These are phyloP conservation scores for Melipona beecheii DNA, from an alignment of 2,888 invertebrate genomes.

Conservation along the genomic window DNA sequence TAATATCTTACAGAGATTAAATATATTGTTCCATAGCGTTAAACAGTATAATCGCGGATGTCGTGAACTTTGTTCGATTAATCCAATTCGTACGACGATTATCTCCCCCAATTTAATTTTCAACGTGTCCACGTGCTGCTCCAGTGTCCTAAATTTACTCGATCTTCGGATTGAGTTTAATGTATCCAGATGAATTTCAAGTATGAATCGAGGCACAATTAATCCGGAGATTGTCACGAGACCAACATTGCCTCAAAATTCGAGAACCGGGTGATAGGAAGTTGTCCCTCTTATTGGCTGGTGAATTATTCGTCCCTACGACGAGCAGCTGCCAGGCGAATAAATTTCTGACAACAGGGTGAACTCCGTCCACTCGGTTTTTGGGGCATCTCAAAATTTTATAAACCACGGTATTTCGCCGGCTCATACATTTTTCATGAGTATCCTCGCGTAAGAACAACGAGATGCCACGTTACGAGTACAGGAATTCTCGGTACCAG, in stretches of 20 bases:
- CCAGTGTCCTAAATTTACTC: neutral
- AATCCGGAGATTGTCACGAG: neutral
- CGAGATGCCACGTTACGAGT: conserved; percentile 2
- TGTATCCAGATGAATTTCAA: neutral
- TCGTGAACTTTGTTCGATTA: too few relatives aligned
- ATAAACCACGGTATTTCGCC: neutral
- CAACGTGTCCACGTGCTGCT: neutral
- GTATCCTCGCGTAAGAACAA: neutral
- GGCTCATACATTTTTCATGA: conserved; percentile 46
- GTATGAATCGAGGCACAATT: neutral
- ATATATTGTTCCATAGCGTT: too few relatives aligned
- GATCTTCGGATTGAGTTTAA: neutral
- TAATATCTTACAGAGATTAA: too few relatives aligned
- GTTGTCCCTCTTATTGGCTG: neutral
- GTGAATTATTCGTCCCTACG: conserved; percentile 15
- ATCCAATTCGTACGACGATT: too few relatives aligned
- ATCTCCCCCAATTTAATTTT: neutral
- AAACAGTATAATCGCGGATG: too few relatives aligned
- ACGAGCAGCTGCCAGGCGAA: neutral
- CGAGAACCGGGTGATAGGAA: too few relatives aligned
- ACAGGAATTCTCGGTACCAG: conserved; percentile 25
- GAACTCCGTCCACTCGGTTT: neutral
- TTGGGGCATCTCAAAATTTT: conserved; percentile 13
- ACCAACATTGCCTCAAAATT: neutral
- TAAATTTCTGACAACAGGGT: neutral